A percentile compares a stretch with the other conserved stretches of the same genome.
Evolutionary conservation across 2,113 vertebrate species (phyloP).

Genomic region (Notiomystis cincta): DNA sequence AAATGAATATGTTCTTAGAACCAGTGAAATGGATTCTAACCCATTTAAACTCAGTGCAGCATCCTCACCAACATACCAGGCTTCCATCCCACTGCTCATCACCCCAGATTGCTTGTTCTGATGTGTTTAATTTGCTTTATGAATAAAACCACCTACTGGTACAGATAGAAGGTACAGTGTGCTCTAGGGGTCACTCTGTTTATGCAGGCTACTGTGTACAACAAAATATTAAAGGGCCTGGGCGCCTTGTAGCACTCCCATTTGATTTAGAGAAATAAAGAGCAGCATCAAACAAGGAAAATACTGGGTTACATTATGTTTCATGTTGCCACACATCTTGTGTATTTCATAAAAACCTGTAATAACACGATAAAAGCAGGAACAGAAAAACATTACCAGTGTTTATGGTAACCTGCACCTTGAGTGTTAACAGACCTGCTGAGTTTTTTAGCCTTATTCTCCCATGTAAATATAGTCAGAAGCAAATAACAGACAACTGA

Average conservation of each 20-base stretch:
- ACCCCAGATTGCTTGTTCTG: background rate
- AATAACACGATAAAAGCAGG: background rate
- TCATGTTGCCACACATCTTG: background rate
- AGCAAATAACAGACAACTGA: constrained; percentile 33
- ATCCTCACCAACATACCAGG: background rate
- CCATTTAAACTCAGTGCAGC: background rate
- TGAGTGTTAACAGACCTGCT: constrained; percentile 8
- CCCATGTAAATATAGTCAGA: background rate
- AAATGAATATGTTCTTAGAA: background rate
- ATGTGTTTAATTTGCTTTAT: background rate
- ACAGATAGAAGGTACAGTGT: background rate
- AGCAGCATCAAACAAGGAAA: background rate
- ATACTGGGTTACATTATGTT: background rate
- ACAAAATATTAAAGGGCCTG: background rate
- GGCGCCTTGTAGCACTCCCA: background rate
- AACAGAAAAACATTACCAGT: background rate
- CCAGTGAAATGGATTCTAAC: background rate
- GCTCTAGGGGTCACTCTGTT: background rate
- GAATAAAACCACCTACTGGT: background rate
- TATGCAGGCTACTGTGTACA: background rate
- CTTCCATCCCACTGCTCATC: background rate
- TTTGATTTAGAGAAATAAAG: background rate
- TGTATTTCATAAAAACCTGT: background rate
- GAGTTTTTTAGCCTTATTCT: background rate
- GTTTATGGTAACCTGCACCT: constrained; percentile 7